Evolutionary conservation across 2,113 vertebrate genomes (phyloP).

Genomic region (Drymodes brunneopygia): DNA sequence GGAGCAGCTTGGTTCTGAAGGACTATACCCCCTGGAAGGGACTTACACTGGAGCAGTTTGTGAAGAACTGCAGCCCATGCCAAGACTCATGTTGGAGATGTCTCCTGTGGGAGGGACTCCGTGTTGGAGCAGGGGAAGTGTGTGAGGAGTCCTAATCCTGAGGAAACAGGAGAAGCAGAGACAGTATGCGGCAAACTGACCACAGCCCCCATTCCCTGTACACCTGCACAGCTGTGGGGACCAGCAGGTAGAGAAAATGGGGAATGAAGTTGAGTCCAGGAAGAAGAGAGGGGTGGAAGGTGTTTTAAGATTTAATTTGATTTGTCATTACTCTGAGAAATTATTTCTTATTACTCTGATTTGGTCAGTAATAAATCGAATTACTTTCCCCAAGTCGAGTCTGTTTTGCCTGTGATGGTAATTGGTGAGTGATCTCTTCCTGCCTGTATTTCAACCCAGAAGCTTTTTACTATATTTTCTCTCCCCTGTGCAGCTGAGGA

Average conservation of each 20-base stretch:
- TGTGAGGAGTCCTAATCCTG: background rate
- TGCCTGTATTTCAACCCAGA: background rate
- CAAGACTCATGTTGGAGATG: background rate
- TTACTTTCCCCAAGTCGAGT: background rate
- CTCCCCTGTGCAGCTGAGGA: background rate
- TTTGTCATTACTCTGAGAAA: background rate
- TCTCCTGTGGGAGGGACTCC: background rate
- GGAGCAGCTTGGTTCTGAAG: background rate
- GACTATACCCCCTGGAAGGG: fast-evolving
- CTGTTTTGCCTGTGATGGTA: background rate
- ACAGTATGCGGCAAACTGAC: background rate
- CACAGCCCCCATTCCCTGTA: background rate
- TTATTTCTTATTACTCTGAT: background rate
- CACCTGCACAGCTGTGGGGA: background rate
- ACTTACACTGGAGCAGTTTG: fast-evolving
- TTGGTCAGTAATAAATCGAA: background rate
- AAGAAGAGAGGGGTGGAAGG: background rate
- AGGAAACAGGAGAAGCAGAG: background rate
- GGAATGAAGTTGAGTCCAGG: background rate
- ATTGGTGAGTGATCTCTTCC: background rate
- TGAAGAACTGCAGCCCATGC: background rate
- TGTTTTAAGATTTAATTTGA: background rate
- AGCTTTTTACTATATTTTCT: background rate
- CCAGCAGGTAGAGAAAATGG: background rate
- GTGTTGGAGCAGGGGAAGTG: background rate